Conservation (phyloP, 2,797 vertebrate genomes). For the Hydrolagus colliei region DNA sequence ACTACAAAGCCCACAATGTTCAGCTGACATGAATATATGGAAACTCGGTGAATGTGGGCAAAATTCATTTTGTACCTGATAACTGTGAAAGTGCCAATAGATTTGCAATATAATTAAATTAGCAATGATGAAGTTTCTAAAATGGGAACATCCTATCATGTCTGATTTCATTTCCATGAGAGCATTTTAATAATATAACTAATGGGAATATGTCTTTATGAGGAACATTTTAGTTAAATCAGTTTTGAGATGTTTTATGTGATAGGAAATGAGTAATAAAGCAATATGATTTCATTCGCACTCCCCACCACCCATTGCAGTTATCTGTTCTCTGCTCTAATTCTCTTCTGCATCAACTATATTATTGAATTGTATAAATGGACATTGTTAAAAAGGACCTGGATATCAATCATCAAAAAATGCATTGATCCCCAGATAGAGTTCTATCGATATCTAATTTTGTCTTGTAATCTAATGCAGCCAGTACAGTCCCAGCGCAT, state of each 20-base stretch:
- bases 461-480: conserved; percentile 57
- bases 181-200: too few species aligned
- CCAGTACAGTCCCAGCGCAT: conserved; percentile 43
- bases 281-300: conserved; percentile 6
- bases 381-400: conserved; percentile 49
- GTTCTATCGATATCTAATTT: conserved; percentile 66
- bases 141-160: too few species aligned
- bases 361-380: conserved; percentile 38
- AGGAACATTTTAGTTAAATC: too few species aligned
- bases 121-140: background rate
- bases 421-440: conserved; percentile 58
- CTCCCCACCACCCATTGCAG: background rate
- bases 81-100: background rate
- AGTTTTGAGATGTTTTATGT: background rate
- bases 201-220: too few species aligned
- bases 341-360: background rate
- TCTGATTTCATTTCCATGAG: too few species aligned
- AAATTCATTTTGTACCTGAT: too few species aligned
- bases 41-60: too few species aligned
- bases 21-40: too few species aligned
- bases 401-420: conserved; percentile 58
- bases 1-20: too few species aligned
- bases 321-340: background rate
- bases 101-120: conserved; percentile 20
- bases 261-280: conserved; percentile 23